Evolutionary conservation across 2,113 vertebrate genomes (phyloP), one percentile per base, ranked within the genome.

Genomic region (Eubucco bourcierii): DNA sequence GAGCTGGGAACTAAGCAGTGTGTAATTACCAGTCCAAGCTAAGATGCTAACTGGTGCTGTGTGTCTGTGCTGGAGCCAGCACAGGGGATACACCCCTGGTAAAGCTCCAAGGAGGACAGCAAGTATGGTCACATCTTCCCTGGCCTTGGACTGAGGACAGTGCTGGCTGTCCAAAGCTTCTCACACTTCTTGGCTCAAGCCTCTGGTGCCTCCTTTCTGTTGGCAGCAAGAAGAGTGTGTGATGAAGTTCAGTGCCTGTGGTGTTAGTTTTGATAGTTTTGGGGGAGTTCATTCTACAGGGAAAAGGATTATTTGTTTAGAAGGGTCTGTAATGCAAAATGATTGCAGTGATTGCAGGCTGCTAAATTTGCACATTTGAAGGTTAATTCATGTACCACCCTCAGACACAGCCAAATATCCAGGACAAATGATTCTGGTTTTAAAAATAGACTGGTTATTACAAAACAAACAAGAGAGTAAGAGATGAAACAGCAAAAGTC

Each of bases 311-410:
- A 6, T 75, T 78, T 84, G 60, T 90, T 66, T 78, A 60, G 76
- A 72, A 90, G 19, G 24, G 6, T 68, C 55, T 75, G 47, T 84
- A 84, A 73, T 65, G 67, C 79, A 66, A 84, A 78, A 61, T 15
- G 63, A 61, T 66, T 81, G 74, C 29, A 89, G 55, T 94, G 80
- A 94, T 50, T 89, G 84, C 74, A 76, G 74, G 63, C 84, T 50
- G 55, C 61, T 92, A 79, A 61, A 90, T 90, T 87, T 92, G 77
- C 73, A 81, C 77, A 39, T 81, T 71, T 88, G 92, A 94, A 91
- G 77, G 92, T 91, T 95, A 90, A 91, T 88, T 83, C 41, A 41
- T 81, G 70, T 74, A 46, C 82, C 65, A 59, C 53, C 59, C 34
- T 90, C 70, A 80, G 77, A 75, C 52, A 53, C 70, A 88, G 74